Evolutionary conservation across 2,888 invertebrate genomes (phyloP), one percentile per base, ranked within the genome.

Genomic region (Oxycera nigricornis): DNA sequence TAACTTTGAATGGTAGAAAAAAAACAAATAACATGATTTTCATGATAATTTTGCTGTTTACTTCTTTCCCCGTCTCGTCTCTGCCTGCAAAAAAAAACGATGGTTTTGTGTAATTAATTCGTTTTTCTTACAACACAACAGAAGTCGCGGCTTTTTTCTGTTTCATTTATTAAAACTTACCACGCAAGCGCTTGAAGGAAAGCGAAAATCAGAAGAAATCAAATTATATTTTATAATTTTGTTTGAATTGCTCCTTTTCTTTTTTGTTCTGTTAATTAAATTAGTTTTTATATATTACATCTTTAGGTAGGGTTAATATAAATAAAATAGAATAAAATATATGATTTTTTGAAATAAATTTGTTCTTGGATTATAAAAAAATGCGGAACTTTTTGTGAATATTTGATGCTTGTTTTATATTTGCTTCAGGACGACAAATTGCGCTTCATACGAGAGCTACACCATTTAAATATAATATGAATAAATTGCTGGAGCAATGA

Each of bases 271-370:
- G 52, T 70, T 55, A 24, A 41, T 67, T 67, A 70, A 70, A 70
- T 70, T 70, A 70, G 55, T 70, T 70, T 70, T 70, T 70, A 52
- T 70, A 70, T 52, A 70, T 65, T 70, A 70, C 55, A 70, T 55
- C 55, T 70, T 31, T 70, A 70, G 70, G 52, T 70, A 70, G 70
- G 52, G 31, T 70, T 70, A 70, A 70, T 70, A 55, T 31, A 70
- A 70, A 52, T 55, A n/a, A n/a, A n/a, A 52, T 55, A 65, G 52
- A 70, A 70, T 70, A 70, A 70, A 70, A 70, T 70, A 22, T 59
- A 70, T 31, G 70, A 70, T 70, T 70, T 65, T 70, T 46, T 31
- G 61, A 61, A 61, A 61, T 28, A 61, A 61, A 26, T 62, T 31
- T 30, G 35, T 62, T 62, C 35, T 35, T 31, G 17, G 28, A 57